Evolutionary conservation across 2,113 vertebrate species (phyloP).

Genomic region (Cavia aperea): DNA sequence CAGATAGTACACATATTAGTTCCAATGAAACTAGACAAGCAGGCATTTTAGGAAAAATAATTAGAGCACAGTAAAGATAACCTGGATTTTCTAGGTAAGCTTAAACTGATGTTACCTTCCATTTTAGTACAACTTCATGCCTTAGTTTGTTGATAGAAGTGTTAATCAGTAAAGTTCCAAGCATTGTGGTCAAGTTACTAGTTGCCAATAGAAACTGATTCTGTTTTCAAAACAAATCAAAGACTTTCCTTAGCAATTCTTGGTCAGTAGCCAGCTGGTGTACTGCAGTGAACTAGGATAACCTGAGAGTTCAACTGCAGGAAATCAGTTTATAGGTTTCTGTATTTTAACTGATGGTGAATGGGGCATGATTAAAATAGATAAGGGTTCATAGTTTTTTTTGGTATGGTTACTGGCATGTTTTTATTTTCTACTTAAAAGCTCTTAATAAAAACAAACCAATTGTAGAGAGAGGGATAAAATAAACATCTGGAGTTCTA

Average conservation of each 20-base stretch:
- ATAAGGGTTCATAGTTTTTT: neutral
- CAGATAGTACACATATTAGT: neutral
- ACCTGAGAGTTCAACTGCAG: neutral
- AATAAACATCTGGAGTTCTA: neutral
- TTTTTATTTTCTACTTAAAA: neutral
- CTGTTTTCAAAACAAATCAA: constrained; percentile 7
- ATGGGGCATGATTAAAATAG: neutral
- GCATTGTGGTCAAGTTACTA: neutral
- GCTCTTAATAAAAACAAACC: neutral
- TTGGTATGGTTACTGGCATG: neutral
- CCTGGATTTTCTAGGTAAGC: constrained; percentile 19
- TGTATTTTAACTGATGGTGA: neutral
- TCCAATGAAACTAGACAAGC: neutral
- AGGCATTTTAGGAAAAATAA: constrained; percentile 5
- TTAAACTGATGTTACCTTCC: neutral
- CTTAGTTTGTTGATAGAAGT: neutral
- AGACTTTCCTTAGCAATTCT: neutral
- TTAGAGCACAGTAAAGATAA: neutral
- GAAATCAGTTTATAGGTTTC: neutral
- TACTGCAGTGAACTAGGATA: neutral
- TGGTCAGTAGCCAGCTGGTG: neutral
- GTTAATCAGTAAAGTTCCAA: neutral
- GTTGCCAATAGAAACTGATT: neutral
- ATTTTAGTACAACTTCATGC: neutral
- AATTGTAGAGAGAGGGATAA: neutral